phyloP scores from a whole-genome alignment of 2,797 vertebrate species.

The Chaenodraco wilsoni region DNA sequence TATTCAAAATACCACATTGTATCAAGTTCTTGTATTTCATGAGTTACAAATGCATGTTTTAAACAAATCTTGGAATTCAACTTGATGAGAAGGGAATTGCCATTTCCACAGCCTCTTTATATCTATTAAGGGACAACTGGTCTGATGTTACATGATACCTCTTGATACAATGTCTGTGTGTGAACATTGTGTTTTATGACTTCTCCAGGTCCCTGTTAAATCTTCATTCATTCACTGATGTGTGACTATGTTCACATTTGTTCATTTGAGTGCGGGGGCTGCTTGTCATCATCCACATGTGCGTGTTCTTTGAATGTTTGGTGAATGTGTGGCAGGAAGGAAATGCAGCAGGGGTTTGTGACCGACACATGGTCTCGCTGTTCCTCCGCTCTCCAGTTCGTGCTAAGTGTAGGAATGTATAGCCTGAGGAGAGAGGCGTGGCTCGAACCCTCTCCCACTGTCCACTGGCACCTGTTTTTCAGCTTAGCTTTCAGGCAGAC shows the following conservation, averaged over 20 bases:
- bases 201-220: constrained; percentile 16
- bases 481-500: constrained; percentile 57
- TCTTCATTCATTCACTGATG: constrained; percentile 8
- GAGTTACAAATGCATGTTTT: neutral
- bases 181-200: constrained; percentile 45
- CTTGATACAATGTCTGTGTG: constrained; percentile 18
- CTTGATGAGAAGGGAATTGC: constrained; percentile 16
- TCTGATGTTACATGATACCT: constrained; percentile 54
- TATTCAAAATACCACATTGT: neutral
- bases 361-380: constrained; percentile 40
- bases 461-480: constrained; percentile 79
- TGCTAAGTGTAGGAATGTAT: constrained; percentile 71
- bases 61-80: constrained; percentile 10
- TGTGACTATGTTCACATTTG: constrained; percentile 18
- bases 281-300: constrained; percentile 45
- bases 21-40: neutral
- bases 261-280: constrained; percentile 32
- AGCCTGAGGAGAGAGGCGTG: constrained; percentile 71
- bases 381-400: constrained; percentile 48
- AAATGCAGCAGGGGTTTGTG: constrained; percentile 59
- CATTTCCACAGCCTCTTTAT: neutral
- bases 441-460: constrained; percentile 52
- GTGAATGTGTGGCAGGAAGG: constrained; percentile 47
- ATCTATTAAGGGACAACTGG: constrained; percentile 48
- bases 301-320: constrained; percentile 16